A percentile compares a stretch with the other conserved stretches of the same genome.
Evolutionary conservation across 37 sponge, comb jelly and placozoan species (phyloP).

Genomic region (Ephydatia muelleri): DNA sequence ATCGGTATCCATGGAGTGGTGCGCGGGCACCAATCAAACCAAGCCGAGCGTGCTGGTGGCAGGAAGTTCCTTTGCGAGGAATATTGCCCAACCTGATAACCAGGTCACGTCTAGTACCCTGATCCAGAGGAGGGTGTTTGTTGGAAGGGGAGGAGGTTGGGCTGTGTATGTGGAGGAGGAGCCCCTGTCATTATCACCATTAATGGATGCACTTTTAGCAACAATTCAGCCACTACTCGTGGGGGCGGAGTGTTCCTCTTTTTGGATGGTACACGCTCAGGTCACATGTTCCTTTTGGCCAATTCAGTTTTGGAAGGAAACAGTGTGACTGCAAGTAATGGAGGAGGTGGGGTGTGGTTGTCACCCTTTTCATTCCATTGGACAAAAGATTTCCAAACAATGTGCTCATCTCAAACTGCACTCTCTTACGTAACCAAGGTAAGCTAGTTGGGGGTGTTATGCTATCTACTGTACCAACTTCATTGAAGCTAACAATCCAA

Average conservation of each 20-base stretch:
- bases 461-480: too few species aligned
- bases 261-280: not conserved
- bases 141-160: too few species aligned
- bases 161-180: too few species aligned
- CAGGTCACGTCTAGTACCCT: too few species aligned
- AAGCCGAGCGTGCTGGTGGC: not conserved
- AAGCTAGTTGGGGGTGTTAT: not conserved
- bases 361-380: too few species aligned
- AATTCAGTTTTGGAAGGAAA: not conserved
- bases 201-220: constrained; percentile 11
- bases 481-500: too few species aligned
- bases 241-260: constrained; percentile 33
- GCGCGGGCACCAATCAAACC: not conserved
- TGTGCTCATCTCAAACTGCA: too few species aligned
- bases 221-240: constrained; percentile 16
- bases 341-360: not conserved
- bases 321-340: not conserved
- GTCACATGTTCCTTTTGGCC: not conserved
- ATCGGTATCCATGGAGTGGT: not conserved
- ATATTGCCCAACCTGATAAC: too few species aligned
- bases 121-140: too few species aligned
- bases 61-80: not conserved
- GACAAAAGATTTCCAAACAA: too few species aligned
- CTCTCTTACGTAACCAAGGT: too few species aligned
- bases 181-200: too few species aligned